phyloP scores from a whole-genome alignment of 2,797 vertebrate species.

The Hirundo rustica region DNA sequence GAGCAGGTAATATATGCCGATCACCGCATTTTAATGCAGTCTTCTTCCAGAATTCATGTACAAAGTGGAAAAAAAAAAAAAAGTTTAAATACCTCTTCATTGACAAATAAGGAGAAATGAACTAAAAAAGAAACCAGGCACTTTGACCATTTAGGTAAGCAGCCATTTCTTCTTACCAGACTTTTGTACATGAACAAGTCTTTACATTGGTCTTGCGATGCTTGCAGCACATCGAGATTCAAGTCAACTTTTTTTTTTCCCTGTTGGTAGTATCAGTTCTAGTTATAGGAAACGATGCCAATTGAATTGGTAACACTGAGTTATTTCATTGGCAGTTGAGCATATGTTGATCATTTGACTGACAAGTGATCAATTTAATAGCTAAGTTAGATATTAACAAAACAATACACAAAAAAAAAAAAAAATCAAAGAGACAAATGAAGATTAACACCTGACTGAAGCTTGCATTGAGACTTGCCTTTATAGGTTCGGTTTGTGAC shows the following conservation, averaged over 20 bases:
- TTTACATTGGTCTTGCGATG: conserved; percentile 52
- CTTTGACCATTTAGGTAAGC: conserved; percentile 65
- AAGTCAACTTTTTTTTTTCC: conserved; percentile 34
- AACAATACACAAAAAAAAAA: conserved; percentile 50
- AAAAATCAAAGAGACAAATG: conserved; percentile 48
- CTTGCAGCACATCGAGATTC: conserved; percentile 48
- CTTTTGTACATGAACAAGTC: conserved; percentile 50
- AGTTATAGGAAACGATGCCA: conserved; percentile 34
- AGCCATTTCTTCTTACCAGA: conserved; percentile 55
- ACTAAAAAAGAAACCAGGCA: conserved; percentile 67
- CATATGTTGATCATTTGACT: conserved; percentile 33
- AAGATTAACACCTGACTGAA: conserved; percentile 69
- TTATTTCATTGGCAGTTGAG: conserved; percentile 50
- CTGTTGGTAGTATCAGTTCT: conserved; percentile 26
- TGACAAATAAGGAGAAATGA: conserved; percentile 50
- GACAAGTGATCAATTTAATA: conserved; percentile 20
- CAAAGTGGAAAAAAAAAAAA: conserved; percentile 37
- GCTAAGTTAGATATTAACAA: conserved; percentile 51
- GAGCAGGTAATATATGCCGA: conserved; percentile 13
- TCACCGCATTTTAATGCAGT: conserved; percentile 19
- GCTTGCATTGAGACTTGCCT: conserved; percentile 64
- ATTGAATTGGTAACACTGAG: conserved; percentile 52
- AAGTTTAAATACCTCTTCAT: conserved; percentile 49
- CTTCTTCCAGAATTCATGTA: conserved; percentile 60
- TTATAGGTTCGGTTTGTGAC: conserved; percentile 47